Conservation (phyloP, 2,113 vertebrate genomes). For the Coreoperca whiteheadi region DNA sequence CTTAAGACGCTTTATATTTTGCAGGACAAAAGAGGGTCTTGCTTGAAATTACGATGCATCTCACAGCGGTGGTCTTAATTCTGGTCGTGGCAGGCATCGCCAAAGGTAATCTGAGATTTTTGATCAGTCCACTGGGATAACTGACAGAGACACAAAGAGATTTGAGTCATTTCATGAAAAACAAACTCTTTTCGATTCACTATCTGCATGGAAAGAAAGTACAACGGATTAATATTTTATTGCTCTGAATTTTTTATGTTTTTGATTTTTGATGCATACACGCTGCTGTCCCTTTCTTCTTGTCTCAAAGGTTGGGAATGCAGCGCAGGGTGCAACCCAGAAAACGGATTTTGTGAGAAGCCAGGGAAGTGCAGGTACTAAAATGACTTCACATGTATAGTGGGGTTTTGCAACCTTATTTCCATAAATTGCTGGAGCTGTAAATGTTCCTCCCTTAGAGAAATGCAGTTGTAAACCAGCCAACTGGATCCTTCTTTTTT, state of each 20-base stretch:
- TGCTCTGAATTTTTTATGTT: constrained; percentile 40
- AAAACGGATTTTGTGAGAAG: constrained; percentile 91
- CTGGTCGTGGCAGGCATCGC: constrained; percentile 72
- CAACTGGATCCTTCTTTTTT: constrained; percentile 16
- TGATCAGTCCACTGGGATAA: background rate
- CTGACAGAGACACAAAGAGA: constrained; percentile 19
- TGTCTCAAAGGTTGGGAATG: constrained; percentile 86
- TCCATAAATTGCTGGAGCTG: constrained; percentile 23
- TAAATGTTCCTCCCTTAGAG: constrained; percentile 11
- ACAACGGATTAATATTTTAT: constrained; percentile 33
- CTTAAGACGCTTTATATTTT: constrained; percentile 51
- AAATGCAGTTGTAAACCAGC: constrained; percentile 18
- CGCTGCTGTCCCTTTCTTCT: constrained; percentile 25
- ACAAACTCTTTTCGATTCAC: background rate
- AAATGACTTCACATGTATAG: constrained; percentile 38
- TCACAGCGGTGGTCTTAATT: constrained; percentile 77
- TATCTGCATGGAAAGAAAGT: constrained; percentile 21
- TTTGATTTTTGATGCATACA: constrained; percentile 25
- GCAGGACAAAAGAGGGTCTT: constrained; percentile 62
- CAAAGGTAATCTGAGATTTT: constrained; percentile 82
- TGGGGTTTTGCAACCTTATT: constrained; percentile 32
- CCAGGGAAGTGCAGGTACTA: constrained; percentile 92
- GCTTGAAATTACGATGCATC: constrained; percentile 72
- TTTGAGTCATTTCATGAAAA: background rate
- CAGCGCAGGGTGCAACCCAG: constrained; percentile 86